phyloP scores from a whole-genome alignment of 2,888 invertebrate genomes.

The Alviniconcha strummeri region DNA sequence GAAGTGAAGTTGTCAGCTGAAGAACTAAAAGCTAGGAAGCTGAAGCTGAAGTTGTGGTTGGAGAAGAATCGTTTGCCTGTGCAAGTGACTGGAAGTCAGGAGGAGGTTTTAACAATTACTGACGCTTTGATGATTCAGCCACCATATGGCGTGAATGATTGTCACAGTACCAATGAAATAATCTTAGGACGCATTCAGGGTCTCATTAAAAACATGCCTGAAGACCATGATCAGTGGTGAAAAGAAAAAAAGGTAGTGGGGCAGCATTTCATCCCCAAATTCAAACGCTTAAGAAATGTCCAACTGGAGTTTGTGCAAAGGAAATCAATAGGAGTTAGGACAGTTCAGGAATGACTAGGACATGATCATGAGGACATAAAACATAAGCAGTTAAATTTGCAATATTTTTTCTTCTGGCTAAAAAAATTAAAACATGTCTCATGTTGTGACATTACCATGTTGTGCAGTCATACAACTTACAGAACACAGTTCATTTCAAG shows the following conservation, averaged over 20 bases:
- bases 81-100: conserved; percentile 50
- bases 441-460: too few relatives aligned
- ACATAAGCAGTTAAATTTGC: too few relatives aligned
- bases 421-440: too few relatives aligned
- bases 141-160: conserved; percentile 67
- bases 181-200: conserved; percentile 71
- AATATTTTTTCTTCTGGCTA: too few relatives aligned
- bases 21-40: conserved; percentile 57
- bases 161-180: conserved; percentile 72
- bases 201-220: conserved; percentile 70
- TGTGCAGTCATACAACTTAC: too few relatives aligned
- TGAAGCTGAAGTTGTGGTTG: conserved; percentile 66
- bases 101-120: conserved; percentile 61
- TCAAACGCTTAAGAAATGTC: too few relatives aligned
- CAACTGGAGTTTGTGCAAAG: too few relatives aligned
- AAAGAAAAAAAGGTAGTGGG: not conserved
- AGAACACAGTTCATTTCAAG: too few relatives aligned
- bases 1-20: conserved; percentile 44
- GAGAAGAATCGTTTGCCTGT: conserved; percentile 70
- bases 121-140: conserved; percentile 67
- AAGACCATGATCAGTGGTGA: conserved; percentile 63
- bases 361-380: too few relatives aligned
- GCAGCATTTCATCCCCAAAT: not conserved
- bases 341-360: too few relatives aligned
- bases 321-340: too few relatives aligned